Base-by-base conservation (phyloP, 2,888 invertebrate species). In the Megamerina dolium region DNA sequence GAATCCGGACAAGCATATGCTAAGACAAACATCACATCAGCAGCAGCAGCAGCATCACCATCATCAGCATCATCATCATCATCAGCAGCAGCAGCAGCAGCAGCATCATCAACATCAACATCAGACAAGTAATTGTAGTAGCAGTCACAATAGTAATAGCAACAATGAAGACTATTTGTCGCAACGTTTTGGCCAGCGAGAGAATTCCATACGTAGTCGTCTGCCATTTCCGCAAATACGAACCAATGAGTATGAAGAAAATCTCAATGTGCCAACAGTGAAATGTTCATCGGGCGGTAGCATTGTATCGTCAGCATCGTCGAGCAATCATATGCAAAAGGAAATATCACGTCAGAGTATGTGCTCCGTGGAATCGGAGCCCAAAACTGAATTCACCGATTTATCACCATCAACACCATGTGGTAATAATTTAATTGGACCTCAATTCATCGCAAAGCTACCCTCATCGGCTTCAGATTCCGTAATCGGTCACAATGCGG, bases 141-240 rank as follows among this genome's bases (percentile, higher is more conserved):
- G n/a, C n/a, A n/a, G n/a, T n/a, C 37, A 45, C 14, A 47, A 43
- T 23, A 57, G 49, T 42, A 57, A 52, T 43, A 52, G 40, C 19
- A 51, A 48, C 36, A 77, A 75, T 44, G 77, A 79, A 57, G 80
- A 79, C 52, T 79, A 79, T 59, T 60, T 79, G 44, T 74, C 77
- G 1, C 76, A 77, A 50, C 70, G 78, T 10, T 71, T 78, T 54
- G 76, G 75, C 2, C 75, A 77, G 35, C 69, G 79, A 9, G 79
- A 79, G 50, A 72, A 78, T 59, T 80, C 80, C 1, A 76, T 77
- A 37, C 70, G 80, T 36, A 79, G 78, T 50, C 73, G 80, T 29
- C 61, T 80, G 53, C 77, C 78, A 3, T 75, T 77, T 52, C 76
- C 77, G 5, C 68, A 76, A 48, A 69, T 73, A 3, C 52, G 60